phyloP scores from a whole-genome alignment of 2,797 vertebrate genomes.

The Eidolon dupreanum region DNA sequence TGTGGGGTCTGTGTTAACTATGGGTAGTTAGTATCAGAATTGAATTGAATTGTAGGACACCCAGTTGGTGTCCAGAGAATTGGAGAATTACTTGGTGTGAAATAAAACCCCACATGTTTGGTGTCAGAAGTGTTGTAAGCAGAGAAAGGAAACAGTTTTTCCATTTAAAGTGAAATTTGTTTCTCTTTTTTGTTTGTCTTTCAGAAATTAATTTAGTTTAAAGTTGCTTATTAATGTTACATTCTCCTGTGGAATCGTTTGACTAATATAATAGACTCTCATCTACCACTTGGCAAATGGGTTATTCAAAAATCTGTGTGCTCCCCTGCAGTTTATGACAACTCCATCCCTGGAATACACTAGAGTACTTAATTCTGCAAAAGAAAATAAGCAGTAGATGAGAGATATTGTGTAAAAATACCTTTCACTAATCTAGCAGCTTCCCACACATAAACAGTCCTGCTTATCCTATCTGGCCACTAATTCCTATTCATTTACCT shows the following conservation, averaged over 20 bases:
- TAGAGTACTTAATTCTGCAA: constrained; percentile 1
- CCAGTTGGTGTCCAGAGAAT: neutral
- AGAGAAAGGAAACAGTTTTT: neutral
- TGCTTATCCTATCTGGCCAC: neutral
- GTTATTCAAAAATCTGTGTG: constrained; percentile 9
- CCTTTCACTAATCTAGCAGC: constrained; percentile 20
- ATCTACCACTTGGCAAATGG: neutral
- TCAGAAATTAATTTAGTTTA: constrained; percentile 27
- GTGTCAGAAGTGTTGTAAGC: neutral
- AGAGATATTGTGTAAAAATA: constrained; percentile 18
- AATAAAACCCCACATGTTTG: neutral
- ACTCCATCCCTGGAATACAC: neutral
- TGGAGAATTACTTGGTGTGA: neutral
- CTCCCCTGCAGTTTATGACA: neutral
- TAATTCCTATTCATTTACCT: neutral
- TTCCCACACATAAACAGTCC: neutral
- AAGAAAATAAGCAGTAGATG: constrained; percentile 46
- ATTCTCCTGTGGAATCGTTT: neutral
- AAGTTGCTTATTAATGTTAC: neutral
- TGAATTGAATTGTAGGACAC: neutral
- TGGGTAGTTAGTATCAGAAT: neutral
- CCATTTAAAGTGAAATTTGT: neutral
- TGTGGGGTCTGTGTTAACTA: neutral
- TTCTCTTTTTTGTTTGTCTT: constrained; percentile 12
- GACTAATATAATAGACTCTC: neutral